Conservation (phyloP, 1,140 invertebrate species). For the Diabrotica undecimpunctata region DNA sequence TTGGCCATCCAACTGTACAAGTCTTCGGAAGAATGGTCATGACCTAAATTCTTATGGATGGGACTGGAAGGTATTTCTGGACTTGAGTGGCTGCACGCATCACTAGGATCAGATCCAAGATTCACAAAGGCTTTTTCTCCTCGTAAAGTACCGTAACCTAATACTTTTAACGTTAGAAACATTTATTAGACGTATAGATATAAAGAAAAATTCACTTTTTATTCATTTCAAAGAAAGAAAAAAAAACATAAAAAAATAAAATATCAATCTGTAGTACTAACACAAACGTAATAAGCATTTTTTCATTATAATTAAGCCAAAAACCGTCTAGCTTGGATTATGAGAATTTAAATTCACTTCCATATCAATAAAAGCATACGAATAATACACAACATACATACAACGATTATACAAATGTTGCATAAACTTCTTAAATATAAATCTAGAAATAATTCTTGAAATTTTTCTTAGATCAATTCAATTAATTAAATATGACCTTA, state of each 20-base stretch:
- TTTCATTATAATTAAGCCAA: too few species aligned
- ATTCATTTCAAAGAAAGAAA: background rate
- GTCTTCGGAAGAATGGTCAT: constrained; percentile 66
- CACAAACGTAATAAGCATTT: too few species aligned
- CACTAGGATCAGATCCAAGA: constrained; percentile 58
- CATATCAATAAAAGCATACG: too few species aligned
- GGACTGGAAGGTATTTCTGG: constrained; percentile 48
- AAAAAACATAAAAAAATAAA: background rate
- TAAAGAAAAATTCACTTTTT: too few species aligned
- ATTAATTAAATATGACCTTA: too few species aligned
- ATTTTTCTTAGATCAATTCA: too few species aligned
- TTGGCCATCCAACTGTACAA: constrained; percentile 94
- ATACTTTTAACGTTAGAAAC: background rate
- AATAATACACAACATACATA: too few species aligned
- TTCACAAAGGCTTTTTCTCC: constrained; percentile 59
- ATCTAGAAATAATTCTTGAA: too few species aligned
- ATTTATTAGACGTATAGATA: background rate
- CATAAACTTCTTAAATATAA: too few species aligned
- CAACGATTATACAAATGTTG: too few species aligned
- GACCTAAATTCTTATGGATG: constrained; percentile 48
- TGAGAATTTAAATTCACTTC: too few species aligned
- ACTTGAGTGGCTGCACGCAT: constrained; percentile 46
- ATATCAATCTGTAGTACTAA: background rate
- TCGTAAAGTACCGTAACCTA: constrained; percentile 70
- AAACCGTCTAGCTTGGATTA: too few species aligned